Base-by-base conservation (phyloP, 1,140 invertebrate species). In the Euborellia annulipes region DNA sequence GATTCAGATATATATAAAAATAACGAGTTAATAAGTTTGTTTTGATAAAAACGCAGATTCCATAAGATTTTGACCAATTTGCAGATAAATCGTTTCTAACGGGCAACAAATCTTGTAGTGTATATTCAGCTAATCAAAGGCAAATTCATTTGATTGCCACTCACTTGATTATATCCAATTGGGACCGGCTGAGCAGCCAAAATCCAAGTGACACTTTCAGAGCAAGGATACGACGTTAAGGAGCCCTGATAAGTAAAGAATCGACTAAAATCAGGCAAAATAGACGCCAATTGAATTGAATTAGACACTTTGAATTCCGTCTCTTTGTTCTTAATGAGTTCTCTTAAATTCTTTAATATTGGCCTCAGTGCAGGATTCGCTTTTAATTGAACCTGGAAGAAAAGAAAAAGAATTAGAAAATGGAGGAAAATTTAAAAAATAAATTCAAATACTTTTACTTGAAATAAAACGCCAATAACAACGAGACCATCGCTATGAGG, bases 171-270 rank as follows among this genome's bases (percentile, higher is more conserved):
- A n/a, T 76, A 69, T 1, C 85, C 87, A 42, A 90, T 75, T 36
- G 78, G 69, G 3, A 92, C 70, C 22, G 84, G 75, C 41, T 83
- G 72, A 8, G 82, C 75, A 60, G 89, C 89, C 3, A 95, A 73
- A 46, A 92, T 83, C 91, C 92, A 96, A 18, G 78, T 85, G 32
- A 95, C 88, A 47, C 76, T 81, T 67, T 96, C 90, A 36, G 73
- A 78, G 54, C 86, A 91, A 6, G 91, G 89, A 2, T 91, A 89
- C 0, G 89, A 93, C n/a, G 91, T 96, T 30, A 96, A 65, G 0
- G 87, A 92, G 2, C 92, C 91, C 50, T 73, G 73, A 60, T 95
- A 95, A 0, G 84, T 89, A 67, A 85, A 93, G 67, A 75, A 85
- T 34, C 73, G 62, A 52, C 73, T 69, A 23, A 62, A 62, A 53